Evolutionary conservation across 2,888 invertebrate genomes (phyloP).

Genomic region (Mythimna impura): DNA sequence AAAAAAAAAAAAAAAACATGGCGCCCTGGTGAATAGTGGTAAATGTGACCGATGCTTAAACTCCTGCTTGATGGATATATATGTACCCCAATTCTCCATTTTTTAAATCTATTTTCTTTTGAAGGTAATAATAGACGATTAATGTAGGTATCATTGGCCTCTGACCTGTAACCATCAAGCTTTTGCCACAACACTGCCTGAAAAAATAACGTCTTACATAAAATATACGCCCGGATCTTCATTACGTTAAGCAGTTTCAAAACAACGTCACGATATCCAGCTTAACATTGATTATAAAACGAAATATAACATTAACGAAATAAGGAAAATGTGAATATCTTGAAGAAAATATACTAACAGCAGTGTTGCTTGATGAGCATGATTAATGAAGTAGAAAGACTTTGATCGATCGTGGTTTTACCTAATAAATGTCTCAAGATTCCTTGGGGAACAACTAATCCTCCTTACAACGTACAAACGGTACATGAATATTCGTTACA

Average conservation of each 20-base stretch:
- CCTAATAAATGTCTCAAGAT: slow-evolving; percentile 84
- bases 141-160: too few species aligned
- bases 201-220: neutral
- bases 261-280: slow-evolving; percentile 22
- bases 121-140: too few species aligned
- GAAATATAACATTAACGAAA: slow-evolving; percentile 74
- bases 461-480: slow-evolving; percentile 68
- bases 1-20: too few species aligned
- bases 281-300: slow-evolving; percentile 49
- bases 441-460: slow-evolving; percentile 74
- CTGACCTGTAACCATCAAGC: neutral
- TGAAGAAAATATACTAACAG: slow-evolving; percentile 78
- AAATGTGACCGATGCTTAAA: too few species aligned
- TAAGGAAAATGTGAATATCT: slow-evolving; percentile 82
- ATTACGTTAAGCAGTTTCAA: neutral
- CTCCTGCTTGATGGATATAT: too few species aligned
- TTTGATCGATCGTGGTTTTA: slow-evolving; percentile 88
- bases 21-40: too few species aligned
- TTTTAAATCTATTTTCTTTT: too few species aligned
- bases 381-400: slow-evolving; percentile 88
- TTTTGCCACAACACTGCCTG: neutral
- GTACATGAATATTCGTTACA: slow-evolving; percentile 44
- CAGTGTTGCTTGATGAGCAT: slow-evolving; percentile 84
- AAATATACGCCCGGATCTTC: neutral
- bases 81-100: too few species aligned